Evolutionary conservation across 2,888 invertebrate genomes (phyloP).

Genomic region (Mythimna albipuncta): DNA sequence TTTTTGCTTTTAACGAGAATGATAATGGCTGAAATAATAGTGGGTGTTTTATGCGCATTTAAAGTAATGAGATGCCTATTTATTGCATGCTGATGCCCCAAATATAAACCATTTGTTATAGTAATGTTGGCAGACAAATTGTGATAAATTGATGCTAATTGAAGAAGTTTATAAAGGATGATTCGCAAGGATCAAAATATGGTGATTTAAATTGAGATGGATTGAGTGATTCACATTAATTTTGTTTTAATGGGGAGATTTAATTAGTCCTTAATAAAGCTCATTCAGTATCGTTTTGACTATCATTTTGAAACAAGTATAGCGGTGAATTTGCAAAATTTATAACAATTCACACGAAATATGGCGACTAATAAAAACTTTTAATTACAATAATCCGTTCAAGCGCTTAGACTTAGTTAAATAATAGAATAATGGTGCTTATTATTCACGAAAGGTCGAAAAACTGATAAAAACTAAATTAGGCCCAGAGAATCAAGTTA

Average conservation of each 20-base stretch:
- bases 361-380: slow-evolving; percentile 24
- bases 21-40: slow-evolving; percentile 53
- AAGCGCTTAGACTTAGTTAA: slow-evolving; percentile 22
- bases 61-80: slow-evolving; percentile 59
- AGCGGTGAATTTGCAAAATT: background rate
- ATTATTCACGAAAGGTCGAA: slow-evolving; percentile 41
- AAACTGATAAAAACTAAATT: slow-evolving; percentile 53
- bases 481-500: slow-evolving; percentile 43
- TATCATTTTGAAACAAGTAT: slow-evolving; percentile 17
- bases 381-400: slow-evolving; percentile 31
- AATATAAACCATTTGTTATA: slow-evolving; percentile 43
- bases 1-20: slow-evolving; percentile 62
- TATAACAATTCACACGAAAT: slow-evolving; percentile 9
- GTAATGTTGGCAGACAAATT: slow-evolving; percentile 39
- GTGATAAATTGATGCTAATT: slow-evolving; percentile 43
- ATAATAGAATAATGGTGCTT: slow-evolving; percentile 31
- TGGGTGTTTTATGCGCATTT: slow-evolving; percentile 57
- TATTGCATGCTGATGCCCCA: slow-evolving; percentile 38
- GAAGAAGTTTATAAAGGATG: slow-evolving; percentile 25
- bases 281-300: background rate
- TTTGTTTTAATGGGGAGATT: slow-evolving; percentile 19
- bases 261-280: background rate
- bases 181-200: slow-evolving; percentile 30
- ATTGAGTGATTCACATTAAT: slow-evolving; percentile 30
- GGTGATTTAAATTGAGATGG: slow-evolving; percentile 32